phyloP scores from a whole-genome alignment of 1,140 invertebrate genomes.

The Sarcophaga peregrina region DNA sequence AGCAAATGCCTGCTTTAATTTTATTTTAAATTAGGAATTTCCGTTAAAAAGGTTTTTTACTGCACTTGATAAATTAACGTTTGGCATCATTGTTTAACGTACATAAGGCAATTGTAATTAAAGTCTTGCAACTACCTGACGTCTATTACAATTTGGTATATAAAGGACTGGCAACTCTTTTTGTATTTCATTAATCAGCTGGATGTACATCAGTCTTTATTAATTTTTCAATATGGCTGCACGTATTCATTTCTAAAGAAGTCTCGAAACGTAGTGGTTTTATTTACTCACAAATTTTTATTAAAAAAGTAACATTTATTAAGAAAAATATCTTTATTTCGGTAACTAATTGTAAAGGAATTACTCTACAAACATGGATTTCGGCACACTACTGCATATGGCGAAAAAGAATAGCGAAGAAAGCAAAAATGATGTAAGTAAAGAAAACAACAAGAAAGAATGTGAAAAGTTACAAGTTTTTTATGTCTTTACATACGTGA shows the following conservation, averaged over 20 bases:
- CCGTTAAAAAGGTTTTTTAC: too few relatives aligned
- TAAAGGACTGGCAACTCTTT: too few relatives aligned
- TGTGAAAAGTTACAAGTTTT: too few relatives aligned
- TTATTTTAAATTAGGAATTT: too few relatives aligned
- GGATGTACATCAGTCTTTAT: not conserved
- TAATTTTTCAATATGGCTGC: slow-evolving; percentile 33
- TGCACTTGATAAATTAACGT: too few relatives aligned
- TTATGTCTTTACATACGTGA: too few relatives aligned
- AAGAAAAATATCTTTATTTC: not conserved
- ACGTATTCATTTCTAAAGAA: slow-evolving; percentile 34
- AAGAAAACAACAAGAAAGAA: not conserved
- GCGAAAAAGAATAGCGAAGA: slow-evolving; percentile 72
- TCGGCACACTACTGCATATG: slow-evolving; percentile 71
- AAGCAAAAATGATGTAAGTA: slow-evolving; percentile 66
- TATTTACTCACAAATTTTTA: not conserved
- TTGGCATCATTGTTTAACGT: too few relatives aligned
- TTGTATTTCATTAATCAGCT: not conserved
- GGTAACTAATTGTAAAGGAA: not conserved
- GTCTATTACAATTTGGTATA: too few relatives aligned
- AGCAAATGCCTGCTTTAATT: too few relatives aligned
- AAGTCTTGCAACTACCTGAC: too few relatives aligned
- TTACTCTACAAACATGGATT: slow-evolving; percentile 70
- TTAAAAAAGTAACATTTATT: too few relatives aligned
- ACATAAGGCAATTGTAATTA: too few relatives aligned
- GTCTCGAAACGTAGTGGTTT: slow-evolving; percentile 9